Evolutionary conservation across 1,140 invertebrate genomes (phyloP).

Genomic region (Drosophila nasuta): DNA sequence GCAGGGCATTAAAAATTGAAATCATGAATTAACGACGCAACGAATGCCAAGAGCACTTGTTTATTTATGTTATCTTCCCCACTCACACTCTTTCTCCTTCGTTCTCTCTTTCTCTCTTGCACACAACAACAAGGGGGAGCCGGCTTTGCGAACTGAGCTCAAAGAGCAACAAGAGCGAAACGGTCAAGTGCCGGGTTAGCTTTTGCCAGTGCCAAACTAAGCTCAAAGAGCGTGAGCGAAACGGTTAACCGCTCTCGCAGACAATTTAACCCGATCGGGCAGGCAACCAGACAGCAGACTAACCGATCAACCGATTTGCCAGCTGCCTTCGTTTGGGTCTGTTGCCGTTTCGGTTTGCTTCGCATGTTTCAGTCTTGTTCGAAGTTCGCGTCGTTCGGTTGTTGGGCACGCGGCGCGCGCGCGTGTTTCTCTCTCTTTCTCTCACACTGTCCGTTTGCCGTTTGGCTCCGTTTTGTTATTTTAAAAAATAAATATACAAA

Average conservation of each 20-base stretch:
- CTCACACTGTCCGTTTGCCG: not conserved
- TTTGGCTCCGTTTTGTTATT: constrained; percentile 24
- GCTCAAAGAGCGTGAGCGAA: constrained; percentile 50
- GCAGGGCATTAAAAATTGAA: constrained; percentile 81
- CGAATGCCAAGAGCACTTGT: constrained; percentile 82
- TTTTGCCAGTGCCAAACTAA: not conserved
- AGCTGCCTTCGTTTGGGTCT: constrained; percentile 28
- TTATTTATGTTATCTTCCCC: constrained; percentile 67
- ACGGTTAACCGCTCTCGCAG: constrained; percentile 41
- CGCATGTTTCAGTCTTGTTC: constrained; percentile 68
- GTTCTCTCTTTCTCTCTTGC: not conserved
- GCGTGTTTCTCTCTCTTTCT: constrained; percentile 28
- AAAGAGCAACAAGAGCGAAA: constrained; percentile 47
- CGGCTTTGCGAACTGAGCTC: constrained; percentile 66
- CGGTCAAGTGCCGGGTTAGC: constrained; percentile 13
- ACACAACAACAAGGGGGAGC: constrained; percentile 28
- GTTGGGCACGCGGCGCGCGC: constrained; percentile 68
- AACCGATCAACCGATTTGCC: constrained; percentile 34
- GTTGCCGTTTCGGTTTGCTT: constrained; percentile 31
- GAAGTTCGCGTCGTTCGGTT: constrained; percentile 80
- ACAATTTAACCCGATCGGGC: constrained; percentile 3
- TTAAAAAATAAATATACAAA: not conserved
- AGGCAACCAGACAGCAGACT: not conserved
- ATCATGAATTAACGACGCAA: constrained; percentile 81
- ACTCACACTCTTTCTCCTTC: not conserved